Evolutionary conservation across 37 sponge, comb jelly and placozoan genomes (phyloP), one percentile per base, ranked within the genome.

Genomic region (Spongia lamella): DNA sequence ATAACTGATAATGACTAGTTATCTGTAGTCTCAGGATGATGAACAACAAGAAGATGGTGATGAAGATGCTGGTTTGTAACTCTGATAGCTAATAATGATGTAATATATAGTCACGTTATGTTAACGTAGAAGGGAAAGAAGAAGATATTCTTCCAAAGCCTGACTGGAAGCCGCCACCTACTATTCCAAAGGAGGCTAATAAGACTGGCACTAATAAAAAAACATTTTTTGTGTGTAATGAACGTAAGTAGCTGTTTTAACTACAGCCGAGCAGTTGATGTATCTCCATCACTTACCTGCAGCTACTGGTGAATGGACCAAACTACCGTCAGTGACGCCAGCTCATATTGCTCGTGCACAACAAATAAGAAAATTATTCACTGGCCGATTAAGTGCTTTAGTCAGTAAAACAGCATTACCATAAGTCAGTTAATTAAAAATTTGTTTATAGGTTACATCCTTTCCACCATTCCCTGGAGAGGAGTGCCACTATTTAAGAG

Each of bases 381-480:
- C 99, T 20, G 99, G 99, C 34, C 69, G 75, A 13, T 83, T 97
- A 34, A 73, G 82, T 55, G 90, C 95, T 15, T 71, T 87, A 7
- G 86, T 83, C 38, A 25, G 68, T 70, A 5, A 43, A 5, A 5
- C 47, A 43, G 7, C 47, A 56, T 7, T 25, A 21, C 5, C 47
- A 43, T 9, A 43, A 13, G 1, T 29, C 16, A 27, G 2, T 61
- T 17, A 7, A 24, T 29, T 29, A 27, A 33, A 24, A 19, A 17
- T 16, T 68, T 17, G n/a, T 36, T 11, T 16, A 3, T 75, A 92
- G 73, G 65, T 94, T 15, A 68, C 76, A 35, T 76, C 83, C 56
- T 94, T 79, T 72, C 99, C 99, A 20, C 95, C 95, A 15, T 97
- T 94, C 53, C 99, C 99, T 32, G 99, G 99, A 5, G 85, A 78